Evolutionary conservation across 2,113 vertebrate species (phyloP).

Genomic region (Myotis brandtii): DNA sequence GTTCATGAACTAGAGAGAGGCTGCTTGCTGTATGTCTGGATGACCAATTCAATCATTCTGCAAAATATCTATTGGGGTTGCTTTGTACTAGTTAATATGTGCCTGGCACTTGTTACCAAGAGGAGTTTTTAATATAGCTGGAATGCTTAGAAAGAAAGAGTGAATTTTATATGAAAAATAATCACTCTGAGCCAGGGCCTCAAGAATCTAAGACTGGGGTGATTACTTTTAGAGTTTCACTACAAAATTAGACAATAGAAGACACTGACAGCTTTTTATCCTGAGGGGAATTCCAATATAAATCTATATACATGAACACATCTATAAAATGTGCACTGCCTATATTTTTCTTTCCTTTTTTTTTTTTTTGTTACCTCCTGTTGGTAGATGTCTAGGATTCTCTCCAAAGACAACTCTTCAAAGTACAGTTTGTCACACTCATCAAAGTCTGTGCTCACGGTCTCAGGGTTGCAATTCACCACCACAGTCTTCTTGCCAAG

Average conservation of each 20-base stretch:
- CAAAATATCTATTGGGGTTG: slow-evolving; percentile 79
- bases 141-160: slow-evolving; percentile 19
- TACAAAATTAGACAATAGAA: not conserved
- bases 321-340: slow-evolving; percentile 46
- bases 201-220: not conserved
- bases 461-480: slow-evolving; percentile 98
- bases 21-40: slow-evolving; percentile 61
- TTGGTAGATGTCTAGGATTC: slow-evolving; percentile 96
- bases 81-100: slow-evolving; percentile 77
- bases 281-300: not conserved
- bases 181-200: not conserved
- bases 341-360: not conserved
- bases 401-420: slow-evolving; percentile 96
- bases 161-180: slow-evolving; percentile 29
- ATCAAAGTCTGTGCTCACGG: slow-evolving; percentile 98
- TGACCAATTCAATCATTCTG: slow-evolving; percentile 77
- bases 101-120: slow-evolving; percentile 74
- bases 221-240: not conserved
- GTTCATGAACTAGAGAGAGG: slow-evolving; percentile 54
- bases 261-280: not conserved
- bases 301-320: not conserved
- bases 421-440: slow-evolving; percentile 99
- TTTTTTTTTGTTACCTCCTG: slow-evolving; percentile 89
- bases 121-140: slow-evolving; percentile 70
- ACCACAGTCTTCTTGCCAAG: slow-evolving; percentile 94